Base-by-base conservation (phyloP, 2,888 invertebrate genomes). In the Torymus aiolomorphi region DNA sequence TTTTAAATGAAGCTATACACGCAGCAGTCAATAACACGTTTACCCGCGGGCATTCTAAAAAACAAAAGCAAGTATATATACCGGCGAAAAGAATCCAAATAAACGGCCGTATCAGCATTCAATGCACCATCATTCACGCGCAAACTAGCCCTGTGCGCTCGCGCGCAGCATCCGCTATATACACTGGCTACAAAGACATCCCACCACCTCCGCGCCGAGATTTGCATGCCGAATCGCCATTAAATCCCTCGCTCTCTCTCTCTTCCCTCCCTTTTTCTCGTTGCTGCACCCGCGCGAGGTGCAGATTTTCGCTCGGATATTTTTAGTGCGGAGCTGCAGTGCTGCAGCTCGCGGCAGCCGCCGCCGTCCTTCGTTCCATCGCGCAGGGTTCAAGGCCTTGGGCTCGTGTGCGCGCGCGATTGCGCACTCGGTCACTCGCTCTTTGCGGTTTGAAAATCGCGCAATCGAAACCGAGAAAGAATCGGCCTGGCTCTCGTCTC, bases 361-460 rank as follows among this genome's bases (percentile, higher is more conserved):
- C 83, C 84, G 84, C 8, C 85, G 87, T 88, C 87, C 88, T 87
- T 87, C 87, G 87, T 88, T 84, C 83, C 86, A 81, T 84, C 86
- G 85, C 8, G 8, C 42, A 42, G 85, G 87, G 88, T 88, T 89
- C 88, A 88, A 89, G 88, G 88, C 84, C 84, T 84, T 69, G 78
- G 8, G 42, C 42, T 42, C 8, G 42, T 42, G 8, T 10, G 20
- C 70, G 80, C 80, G 82, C 80, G 83, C 84, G 83, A 83, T 83
- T 82, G 81, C 84, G 82, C 82, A 82, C 78, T 83, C 82, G 82
- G 70, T 82, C 83, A 82, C 83, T 84, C 66, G 14, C 74, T 20
- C 31, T 24, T 24, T 42, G 42, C 42, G 42, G 42, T 42, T 42
- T 42, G 42, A 42, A 42, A 42, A 42, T 63, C 51, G 65, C 12